These are phyloP conservation scores for Baryphthengus martii DNA, from an alignment of 2,113 vertebrate species.

Conservation along the genomic window DNA sequence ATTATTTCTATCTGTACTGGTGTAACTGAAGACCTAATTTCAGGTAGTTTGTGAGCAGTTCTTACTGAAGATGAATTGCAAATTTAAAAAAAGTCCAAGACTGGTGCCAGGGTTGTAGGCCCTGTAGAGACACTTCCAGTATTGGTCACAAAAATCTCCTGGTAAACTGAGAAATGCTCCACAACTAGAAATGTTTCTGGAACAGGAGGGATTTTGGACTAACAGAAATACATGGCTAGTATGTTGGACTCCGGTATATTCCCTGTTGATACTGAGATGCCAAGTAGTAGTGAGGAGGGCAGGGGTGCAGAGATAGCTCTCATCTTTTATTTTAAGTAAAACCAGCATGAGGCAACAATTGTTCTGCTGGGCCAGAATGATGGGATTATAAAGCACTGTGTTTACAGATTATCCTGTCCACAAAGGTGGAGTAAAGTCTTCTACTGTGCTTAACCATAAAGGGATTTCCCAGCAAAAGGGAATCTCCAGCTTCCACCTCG, in stretches of 20 bases:
- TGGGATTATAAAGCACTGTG: background rate
- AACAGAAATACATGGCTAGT: background rate
- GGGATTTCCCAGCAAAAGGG: conserved; percentile 13
- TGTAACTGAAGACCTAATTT: background rate
- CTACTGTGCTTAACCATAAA: background rate
- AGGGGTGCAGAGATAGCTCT: background rate
- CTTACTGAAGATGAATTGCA: background rate
- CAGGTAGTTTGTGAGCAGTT: background rate
- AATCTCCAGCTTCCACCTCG: background rate
- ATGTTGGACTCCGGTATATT: background rate
- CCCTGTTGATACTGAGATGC: background rate
- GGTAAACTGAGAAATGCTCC: background rate
- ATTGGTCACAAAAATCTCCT: background rate
- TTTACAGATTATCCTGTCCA: background rate
- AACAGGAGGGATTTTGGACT: background rate
- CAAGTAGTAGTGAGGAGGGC: background rate
- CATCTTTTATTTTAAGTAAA: background rate
- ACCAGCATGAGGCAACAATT: background rate
- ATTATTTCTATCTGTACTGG: background rate
- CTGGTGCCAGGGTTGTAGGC: background rate
- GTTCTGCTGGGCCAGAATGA: background rate
- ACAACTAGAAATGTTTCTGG: background rate
- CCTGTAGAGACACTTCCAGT: background rate
- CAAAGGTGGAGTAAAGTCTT: background rate
- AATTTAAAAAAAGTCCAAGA: background rate